Evolutionary conservation across 2,113 vertebrate species (phyloP).

Genomic region (Capra hircus): DNA sequence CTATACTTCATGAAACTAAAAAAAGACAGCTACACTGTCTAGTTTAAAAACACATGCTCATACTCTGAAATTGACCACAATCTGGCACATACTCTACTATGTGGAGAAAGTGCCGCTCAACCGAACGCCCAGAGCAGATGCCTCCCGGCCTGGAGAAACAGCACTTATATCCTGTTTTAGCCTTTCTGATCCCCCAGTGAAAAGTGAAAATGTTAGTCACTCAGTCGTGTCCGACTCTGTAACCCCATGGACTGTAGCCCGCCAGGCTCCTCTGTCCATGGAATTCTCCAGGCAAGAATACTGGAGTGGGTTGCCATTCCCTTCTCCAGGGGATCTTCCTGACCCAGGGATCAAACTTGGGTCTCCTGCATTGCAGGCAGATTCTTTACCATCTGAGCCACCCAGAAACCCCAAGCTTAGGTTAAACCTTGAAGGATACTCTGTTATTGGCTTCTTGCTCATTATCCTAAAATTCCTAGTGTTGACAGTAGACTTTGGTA

Average conservation of each 20-base stretch:
- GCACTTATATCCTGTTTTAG: neutral
- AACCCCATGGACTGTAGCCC: neutral
- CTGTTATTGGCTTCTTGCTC: neutral
- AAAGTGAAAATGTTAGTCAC: neutral
- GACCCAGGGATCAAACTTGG: neutral
- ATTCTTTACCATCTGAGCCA: neutral
- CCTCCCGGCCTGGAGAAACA: neutral
- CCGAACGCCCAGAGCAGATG: neutral
- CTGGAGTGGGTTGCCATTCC: neutral
- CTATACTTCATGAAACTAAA: neutral
- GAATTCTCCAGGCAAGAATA: neutral
- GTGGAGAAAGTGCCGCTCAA: neutral
- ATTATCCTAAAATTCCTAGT: neutral
- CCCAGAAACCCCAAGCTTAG: neutral
- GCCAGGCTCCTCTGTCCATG: neutral
- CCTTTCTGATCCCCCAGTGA: neutral
- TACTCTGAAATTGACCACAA: too few species aligned
- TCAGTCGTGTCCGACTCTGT: neutral
- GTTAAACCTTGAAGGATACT: neutral
- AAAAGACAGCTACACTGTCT: neutral
- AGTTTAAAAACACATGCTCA: too few species aligned
- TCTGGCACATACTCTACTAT: neutral
- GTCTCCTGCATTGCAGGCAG: neutral
- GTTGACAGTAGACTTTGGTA: neutral
- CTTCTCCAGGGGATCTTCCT: neutral